phyloP scores from a whole-genome alignment of 2,113 vertebrate genomes.

The Podarcis muralis region DNA sequence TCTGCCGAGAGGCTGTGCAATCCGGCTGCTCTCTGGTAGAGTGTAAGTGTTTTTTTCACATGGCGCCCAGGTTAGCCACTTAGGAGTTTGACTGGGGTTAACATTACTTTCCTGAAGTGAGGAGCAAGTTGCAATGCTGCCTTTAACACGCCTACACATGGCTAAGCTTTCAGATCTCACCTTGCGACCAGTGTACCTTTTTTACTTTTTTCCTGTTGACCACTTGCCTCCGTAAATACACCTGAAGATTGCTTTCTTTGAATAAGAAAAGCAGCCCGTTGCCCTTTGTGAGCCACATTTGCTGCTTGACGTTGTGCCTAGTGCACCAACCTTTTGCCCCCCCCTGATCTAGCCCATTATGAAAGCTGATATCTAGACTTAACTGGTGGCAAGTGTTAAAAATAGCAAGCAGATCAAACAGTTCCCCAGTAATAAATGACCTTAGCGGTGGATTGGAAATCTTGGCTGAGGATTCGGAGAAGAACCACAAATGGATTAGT shows the following conservation, averaged over 20 bases:
- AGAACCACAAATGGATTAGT: slow-evolving; percentile 58
- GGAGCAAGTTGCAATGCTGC: background rate
- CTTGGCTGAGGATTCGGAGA: slow-evolving; percentile 47
- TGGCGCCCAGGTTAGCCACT: too few relatives aligned
- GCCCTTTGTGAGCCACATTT: slow-evolving; percentile 7
- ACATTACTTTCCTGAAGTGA: background rate
- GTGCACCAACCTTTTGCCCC: slow-evolving; percentile 33
- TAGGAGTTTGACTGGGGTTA: background rate
- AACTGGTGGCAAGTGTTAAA: slow-evolving; percentile 65
- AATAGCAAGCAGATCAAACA: slow-evolving; percentile 68
- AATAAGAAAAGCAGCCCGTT: slow-evolving; percentile 21
- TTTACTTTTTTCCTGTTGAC: background rate
- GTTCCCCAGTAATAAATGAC: slow-evolving; percentile 63
- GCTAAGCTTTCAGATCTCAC: background rate
- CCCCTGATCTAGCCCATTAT: slow-evolving; percentile 53
- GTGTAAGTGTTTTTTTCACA: background rate
- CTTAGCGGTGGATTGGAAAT: slow-evolving; percentile 56
- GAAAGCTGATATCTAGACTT: slow-evolving; percentile 58
- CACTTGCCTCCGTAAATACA: background rate
- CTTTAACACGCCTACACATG: background rate
- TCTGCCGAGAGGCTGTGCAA: background rate
- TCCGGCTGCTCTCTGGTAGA: background rate
- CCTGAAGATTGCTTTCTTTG: background rate
- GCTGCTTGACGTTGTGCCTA: slow-evolving; percentile 14
- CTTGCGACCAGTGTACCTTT: too few relatives aligned